These are phyloP conservation scores for Cynopterus brachyotis DNA, from an alignment of 2,113 vertebrate species.

Conservation along the genomic window DNA sequence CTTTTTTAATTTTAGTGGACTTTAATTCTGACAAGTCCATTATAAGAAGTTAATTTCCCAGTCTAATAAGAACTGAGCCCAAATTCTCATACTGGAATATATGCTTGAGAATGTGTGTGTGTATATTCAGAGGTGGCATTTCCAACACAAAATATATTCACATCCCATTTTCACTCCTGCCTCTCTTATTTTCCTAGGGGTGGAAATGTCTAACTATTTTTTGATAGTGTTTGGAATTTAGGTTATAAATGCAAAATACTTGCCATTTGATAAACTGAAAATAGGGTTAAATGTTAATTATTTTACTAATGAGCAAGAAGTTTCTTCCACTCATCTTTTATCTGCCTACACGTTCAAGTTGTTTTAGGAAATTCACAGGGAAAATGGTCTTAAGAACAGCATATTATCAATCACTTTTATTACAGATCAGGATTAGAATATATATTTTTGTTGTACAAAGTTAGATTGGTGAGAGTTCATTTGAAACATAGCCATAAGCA, in stretches of 20 bases:
- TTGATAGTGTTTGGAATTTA: constrained; percentile 16
- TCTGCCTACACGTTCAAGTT: neutral
- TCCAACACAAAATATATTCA: neutral
- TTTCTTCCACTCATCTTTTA: constrained; percentile 2
- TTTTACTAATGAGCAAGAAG: neutral
- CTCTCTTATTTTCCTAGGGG: neutral
- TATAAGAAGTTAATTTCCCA: constrained; percentile 5
- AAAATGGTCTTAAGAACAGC: neutral
- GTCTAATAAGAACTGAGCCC: neutral
- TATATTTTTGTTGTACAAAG: neutral
- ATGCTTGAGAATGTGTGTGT: neutral
- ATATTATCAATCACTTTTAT: neutral
- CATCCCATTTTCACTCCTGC: neutral
- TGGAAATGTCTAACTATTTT: neutral
- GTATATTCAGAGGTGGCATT: neutral
- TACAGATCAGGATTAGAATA: neutral
- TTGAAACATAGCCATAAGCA: neutral
- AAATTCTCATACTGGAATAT: neutral
- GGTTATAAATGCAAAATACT: neutral
- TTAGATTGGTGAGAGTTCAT: constrained; percentile 3
- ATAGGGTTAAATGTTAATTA: neutral
- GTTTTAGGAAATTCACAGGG: neutral
- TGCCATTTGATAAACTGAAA: constrained; percentile 36
- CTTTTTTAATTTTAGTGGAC: neutral
- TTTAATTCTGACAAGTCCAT: neutral